phyloP scores from a whole-genome alignment of 2,797 vertebrate genomes.

The Strix occidentalis region DNA sequence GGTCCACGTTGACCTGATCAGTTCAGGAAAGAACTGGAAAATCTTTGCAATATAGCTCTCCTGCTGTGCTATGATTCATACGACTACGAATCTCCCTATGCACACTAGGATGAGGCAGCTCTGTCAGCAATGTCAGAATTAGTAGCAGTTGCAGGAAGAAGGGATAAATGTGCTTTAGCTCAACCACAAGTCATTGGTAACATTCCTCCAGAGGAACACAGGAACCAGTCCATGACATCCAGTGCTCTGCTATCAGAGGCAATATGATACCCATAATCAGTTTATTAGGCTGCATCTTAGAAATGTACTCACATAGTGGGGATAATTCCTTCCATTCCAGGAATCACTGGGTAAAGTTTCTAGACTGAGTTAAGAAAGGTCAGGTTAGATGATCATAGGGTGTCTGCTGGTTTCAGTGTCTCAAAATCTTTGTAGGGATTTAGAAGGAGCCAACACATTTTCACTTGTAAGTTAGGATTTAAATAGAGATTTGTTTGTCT shows the following conservation, averaged over 20 bases:
- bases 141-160: slow-evolving; percentile 48
- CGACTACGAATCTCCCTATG: background rate
- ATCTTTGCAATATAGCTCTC: background rate
- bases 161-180: slow-evolving; percentile 17
- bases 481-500: slow-evolving; percentile 1
- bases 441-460: slow-evolving; percentile 67
- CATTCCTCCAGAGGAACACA: slow-evolving; percentile 31
- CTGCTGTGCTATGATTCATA: background rate
- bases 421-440: slow-evolving; percentile 55
- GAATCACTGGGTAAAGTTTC: slow-evolving; percentile 56
- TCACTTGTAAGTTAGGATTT: slow-evolving; percentile 57
- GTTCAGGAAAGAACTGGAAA: background rate
- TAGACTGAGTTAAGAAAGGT: slow-evolving; percentile 55
- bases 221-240: slow-evolving; percentile 41
- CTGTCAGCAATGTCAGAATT: slow-evolving; percentile 42
- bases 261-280: slow-evolving; percentile 62
- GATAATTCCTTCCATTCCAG: slow-evolving; percentile 60
- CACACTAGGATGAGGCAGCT: background rate
- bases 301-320: slow-evolving; percentile 63
- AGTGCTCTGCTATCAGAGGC: slow-evolving; percentile 6
- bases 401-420: slow-evolving; percentile 36
- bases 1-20: background rate
- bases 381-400: slow-evolving; percentile 42
- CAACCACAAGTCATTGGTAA: slow-evolving; percentile 23
- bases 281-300: slow-evolving; percentile 64